Evolutionary conservation across 2,888 invertebrate genomes (phyloP), one percentile per base, ranked within the genome.

Genomic region (Adela reaumurella): DNA sequence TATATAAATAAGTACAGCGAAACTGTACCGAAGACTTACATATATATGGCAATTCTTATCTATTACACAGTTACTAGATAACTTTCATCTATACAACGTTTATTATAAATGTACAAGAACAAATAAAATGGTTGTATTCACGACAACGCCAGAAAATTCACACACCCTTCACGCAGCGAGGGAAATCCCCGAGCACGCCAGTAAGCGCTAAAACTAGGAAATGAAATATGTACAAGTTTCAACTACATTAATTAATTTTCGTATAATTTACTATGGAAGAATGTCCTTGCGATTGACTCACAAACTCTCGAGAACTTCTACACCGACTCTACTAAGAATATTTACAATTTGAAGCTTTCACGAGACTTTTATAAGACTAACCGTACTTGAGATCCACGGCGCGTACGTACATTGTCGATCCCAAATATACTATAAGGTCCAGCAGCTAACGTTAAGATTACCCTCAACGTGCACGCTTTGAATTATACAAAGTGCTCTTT

Each of bases 141-240:
- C n/a, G n/a, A n/a, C n/a, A n/a, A n/a, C n/a, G n/a, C n/a, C n/a
- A n/a, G n/a, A n/a, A n/a, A n/a, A n/a, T n/a, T n/a, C n/a, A n/a
- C n/a, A n/a, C n/a, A n/a, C n/a, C n/a, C n/a, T n/a, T n/a, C n/a
- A n/a, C n/a, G n/a, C n/a, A n/a, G n/a, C n/a, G n/a, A n/a, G n/a
- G n/a, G n/a, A n/a, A n/a, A n/a, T n/a, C 8, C 24, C 24, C 24
- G 5, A 6, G 24, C 24, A 24, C 8, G 24, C 8, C 4, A 6
- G 24, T 24, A 24, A 4, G 4, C 8, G 24, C 24, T 24, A 24
- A 24, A 14, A 14, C 35, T 35, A 14, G 35, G 14, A 68, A 69
- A 70, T 69, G 67, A 64, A 68, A 68, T 78, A 78, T 78, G 71
- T 78, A 78, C 78, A 78, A 74, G 3, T 28, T 47, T 47, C 17